Conservation (phyloP, 1,140 invertebrate genomes). For the Pinna nobilis region DNA sequence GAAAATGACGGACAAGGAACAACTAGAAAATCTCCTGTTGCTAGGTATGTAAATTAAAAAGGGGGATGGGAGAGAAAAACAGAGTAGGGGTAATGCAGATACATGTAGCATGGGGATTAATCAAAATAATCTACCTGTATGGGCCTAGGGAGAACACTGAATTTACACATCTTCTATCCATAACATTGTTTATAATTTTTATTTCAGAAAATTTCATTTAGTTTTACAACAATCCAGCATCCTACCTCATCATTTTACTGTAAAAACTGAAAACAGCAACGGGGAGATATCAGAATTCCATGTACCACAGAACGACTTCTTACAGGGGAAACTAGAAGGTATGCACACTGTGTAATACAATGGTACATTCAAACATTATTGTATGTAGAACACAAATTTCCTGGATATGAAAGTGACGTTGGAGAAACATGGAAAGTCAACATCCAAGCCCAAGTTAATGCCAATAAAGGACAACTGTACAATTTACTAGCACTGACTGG, state of each 20-base stretch:
- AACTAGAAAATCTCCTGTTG: too few species aligned
- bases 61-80: too few species aligned
- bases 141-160: too few species aligned
- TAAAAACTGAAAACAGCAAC: background rate
- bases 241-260: conserved; percentile 6
- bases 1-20: background rate
- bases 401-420: too few species aligned
- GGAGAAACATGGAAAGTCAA: too few species aligned
- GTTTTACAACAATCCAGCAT: conserved; percentile 12
- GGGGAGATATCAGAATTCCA: background rate
- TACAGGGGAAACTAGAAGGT: conserved; percentile 9
- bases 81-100: background rate
- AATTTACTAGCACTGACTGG: too few species aligned
- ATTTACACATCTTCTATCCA: conserved; percentile 14
- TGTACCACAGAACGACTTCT: background rate
- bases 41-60: too few species aligned
- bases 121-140: too few species aligned
- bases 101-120: too few species aligned
- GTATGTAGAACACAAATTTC: background rate
- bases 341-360: background rate
- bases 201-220: conserved; percentile 20
- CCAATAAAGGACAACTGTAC: too few species aligned
- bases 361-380: background rate
- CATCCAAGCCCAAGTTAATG: too few species aligned
- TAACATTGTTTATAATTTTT: background rate